A percentile compares a stretch with the other conserved stretches of the same genome.
Conservation (phyloP, 1,140 invertebrate species). For the Batillaria attramentaria region DNA sequence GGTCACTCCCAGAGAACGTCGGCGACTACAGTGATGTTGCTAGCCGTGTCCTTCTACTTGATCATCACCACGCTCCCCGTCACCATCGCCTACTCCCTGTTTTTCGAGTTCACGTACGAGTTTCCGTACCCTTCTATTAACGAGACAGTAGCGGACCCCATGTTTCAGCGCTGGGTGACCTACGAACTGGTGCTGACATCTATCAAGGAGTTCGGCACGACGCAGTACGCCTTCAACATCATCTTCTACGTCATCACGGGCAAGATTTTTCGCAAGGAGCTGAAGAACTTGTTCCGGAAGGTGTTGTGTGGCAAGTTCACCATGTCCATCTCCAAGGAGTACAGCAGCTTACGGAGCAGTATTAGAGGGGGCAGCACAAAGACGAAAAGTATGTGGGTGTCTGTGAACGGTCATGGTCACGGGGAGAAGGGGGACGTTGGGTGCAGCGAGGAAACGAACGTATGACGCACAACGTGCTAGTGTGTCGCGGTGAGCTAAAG, state of each 20-base stretch:
- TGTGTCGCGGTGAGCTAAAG: not conserved
- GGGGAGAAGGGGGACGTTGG: not conserved
- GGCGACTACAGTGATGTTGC: constrained; percentile 67
- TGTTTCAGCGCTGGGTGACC: constrained; percentile 50
- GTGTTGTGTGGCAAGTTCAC: constrained; percentile 42
- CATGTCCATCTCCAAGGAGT: constrained; percentile 45
- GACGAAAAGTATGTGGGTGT: constrained; percentile 44
- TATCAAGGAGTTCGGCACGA: constrained; percentile 67
- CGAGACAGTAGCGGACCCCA: constrained; percentile 34
- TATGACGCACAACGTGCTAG: not conserved
- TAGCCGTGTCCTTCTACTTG: constrained; percentile 70
- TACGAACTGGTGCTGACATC: constrained; percentile 58
- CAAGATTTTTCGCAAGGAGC: constrained; percentile 66
- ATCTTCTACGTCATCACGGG: constrained; percentile 69
- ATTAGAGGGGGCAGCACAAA: constrained; percentile 29
- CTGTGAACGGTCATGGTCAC: constrained; percentile 41
- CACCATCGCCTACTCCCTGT: constrained; percentile 60
- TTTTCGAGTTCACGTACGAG: constrained; percentile 40
- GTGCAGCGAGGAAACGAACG: not conserved
- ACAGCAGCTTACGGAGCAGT: constrained; percentile 51
- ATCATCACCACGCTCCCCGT: constrained; percentile 69
- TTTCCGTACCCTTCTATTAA: not conserved
- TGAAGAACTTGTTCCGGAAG: constrained; percentile 53
- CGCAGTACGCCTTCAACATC: constrained; percentile 70
- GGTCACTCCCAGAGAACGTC: constrained; percentile 54